Evolutionary conservation across 2,797 vertebrate species (phyloP).

Genomic region (Chloroceryle amazona): DNA sequence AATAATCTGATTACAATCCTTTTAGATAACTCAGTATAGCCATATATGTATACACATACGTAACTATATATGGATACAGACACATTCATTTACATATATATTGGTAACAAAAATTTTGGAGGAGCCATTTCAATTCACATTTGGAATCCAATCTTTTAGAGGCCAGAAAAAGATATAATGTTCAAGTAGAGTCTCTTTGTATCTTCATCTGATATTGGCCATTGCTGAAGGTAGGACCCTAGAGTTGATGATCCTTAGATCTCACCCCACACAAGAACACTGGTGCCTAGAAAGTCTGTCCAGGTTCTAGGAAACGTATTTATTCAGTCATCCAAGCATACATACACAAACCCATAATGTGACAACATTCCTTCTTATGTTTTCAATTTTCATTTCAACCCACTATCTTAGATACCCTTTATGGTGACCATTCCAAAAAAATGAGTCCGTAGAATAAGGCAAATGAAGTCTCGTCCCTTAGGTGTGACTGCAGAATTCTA

Average conservation of each 20-base stretch:
- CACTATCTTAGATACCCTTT: slow-evolving; percentile 8
- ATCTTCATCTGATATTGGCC: background rate
- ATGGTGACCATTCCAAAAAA: slow-evolving; percentile 33
- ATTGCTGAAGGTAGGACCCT: background rate
- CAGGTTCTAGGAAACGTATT: background rate
- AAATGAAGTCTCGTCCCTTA: background rate
- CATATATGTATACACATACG: background rate
- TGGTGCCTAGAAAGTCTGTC: background rate
- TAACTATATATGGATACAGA: background rate
- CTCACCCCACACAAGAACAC: background rate
- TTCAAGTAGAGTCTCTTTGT: background rate
- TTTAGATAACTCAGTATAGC: background rate
- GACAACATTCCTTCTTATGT: background rate
- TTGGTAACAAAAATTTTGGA: background rate
- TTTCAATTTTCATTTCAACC: background rate
- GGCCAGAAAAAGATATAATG: background rate
- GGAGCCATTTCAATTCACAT: background rate
- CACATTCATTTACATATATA: background rate
- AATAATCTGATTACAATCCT: background rate
- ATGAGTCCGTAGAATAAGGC: background rate
- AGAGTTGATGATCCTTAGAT: background rate
- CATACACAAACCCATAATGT: background rate
- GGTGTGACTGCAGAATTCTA: slow-evolving; percentile 19
- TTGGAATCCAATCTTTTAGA: background rate
- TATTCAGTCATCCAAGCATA: background rate